These are phyloP conservation scores for Stegophylla sp. DNA, from an alignment of 2,888 invertebrate species.

Conservation along the genomic window DNA sequence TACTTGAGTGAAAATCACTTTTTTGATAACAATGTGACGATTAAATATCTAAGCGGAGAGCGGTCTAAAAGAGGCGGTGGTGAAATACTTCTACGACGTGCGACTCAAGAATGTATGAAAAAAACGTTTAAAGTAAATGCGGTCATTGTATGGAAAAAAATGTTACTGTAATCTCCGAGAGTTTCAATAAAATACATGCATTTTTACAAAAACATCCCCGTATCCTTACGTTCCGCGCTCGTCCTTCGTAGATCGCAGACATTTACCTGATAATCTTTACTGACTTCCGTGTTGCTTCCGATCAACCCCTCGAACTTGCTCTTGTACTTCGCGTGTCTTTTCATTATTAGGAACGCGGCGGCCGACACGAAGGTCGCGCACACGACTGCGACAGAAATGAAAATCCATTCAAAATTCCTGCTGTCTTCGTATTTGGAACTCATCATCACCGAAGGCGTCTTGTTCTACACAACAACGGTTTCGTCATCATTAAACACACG, in stretches of 20 bases:
- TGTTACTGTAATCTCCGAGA: neutral
- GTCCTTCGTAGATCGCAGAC: neutral
- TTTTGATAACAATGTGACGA: no score
- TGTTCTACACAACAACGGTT: slow-evolving; percentile 4
- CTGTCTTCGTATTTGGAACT: slow-evolving; percentile 59
- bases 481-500: neutral
- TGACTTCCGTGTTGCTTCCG: slow-evolving; percentile 75
- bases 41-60: no score
- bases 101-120: no score
- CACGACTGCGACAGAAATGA: slow-evolving; percentile 47
- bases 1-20: no score
- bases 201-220: no score
- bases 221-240: no score
- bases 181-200: no score
- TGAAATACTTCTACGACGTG: no score
- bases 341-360: slow-evolving; percentile 51
- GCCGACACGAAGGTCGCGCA: slow-evolving; percentile 58
- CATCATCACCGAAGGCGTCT: slow-evolving; percentile 46
- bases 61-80: no score
- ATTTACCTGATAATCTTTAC: slow-evolving; percentile 86
- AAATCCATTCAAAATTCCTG: slow-evolving; percentile 56
- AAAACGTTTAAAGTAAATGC: no score
- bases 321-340: slow-evolving; percentile 54
- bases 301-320: slow-evolving; percentile 50
- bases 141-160: no score